These are phyloP conservation scores for Rhynchonycteris naso DNA, from an alignment of 2,797 vertebrate species.

Conservation along the genomic window DNA sequence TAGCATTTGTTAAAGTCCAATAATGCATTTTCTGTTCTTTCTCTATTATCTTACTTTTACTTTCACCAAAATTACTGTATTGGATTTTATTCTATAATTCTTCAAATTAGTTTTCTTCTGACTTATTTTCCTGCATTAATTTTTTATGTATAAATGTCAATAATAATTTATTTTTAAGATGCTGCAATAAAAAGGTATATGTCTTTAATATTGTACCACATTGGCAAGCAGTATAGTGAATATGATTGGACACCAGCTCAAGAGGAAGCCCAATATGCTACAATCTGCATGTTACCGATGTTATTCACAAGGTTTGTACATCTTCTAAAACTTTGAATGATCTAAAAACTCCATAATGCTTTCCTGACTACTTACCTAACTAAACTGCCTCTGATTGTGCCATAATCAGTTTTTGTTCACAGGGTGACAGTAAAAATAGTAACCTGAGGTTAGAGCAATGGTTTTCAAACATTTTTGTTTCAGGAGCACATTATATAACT, in stretches of 20 bases:
- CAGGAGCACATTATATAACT: not conserved
- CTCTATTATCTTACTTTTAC: not conserved
- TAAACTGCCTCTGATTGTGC: not conserved
- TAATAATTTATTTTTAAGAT: constrained; percentile 13
- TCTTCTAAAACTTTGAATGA: not conserved
- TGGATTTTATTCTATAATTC: not conserved
- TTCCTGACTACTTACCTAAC: not conserved
- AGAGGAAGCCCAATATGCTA: not conserved
- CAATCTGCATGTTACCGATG: too few relatives aligned
- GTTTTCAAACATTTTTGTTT: not conserved
- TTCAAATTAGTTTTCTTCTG: not conserved
- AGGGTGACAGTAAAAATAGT: not conserved
- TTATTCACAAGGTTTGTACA: not conserved
- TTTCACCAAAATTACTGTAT: not conserved
- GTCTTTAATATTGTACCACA: not conserved
- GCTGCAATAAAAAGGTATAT: not conserved
- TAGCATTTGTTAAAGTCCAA: not conserved
- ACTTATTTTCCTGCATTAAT: not conserved
- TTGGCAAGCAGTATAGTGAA: not conserved
- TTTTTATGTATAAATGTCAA: not conserved
- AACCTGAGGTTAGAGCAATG: not conserved
- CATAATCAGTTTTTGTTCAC: not conserved
- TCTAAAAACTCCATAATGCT: not conserved
- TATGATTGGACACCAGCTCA: not conserved
- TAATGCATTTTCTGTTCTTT: not conserved